Percentiles rank a stretch among this genome's conserved stretches.
Conservation (phyloP, 1,140 invertebrate species). For the Drosophila repletoides region DNA sequence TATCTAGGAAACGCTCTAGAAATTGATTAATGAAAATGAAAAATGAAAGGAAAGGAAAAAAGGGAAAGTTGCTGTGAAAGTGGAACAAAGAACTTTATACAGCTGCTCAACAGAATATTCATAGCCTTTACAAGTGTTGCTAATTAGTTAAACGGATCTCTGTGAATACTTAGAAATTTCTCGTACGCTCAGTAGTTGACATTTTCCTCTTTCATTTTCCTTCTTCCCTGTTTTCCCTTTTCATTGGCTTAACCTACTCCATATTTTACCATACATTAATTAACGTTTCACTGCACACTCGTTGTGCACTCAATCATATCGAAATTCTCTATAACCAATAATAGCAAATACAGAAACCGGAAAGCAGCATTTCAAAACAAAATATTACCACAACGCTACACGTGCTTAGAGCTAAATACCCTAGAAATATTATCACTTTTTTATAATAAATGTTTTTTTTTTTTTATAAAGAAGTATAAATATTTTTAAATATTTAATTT, state of each 20-base stretch:
- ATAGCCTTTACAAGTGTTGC: neutral
- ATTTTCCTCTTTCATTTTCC: neutral
- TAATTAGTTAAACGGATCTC: constrained; percentile 5
- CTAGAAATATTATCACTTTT: too few species aligned
- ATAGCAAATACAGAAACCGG: constrained; percentile 34
- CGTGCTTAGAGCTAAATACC: neutral
- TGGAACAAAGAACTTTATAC: constrained; percentile 28
- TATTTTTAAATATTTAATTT: too few species aligned
- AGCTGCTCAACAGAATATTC: constrained; percentile 17
- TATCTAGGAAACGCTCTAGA: neutral
- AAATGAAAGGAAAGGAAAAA: neutral
- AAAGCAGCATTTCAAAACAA: neutral
- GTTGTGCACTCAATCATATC: constrained; percentile 24
- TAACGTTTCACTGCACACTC: constrained; percentile 48
- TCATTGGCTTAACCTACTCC: constrained; percentile 1
- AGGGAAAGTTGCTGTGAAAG: neutral
- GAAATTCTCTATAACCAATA: constrained; percentile 27
- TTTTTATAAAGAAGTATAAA: too few species aligned
- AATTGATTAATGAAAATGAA: constrained; percentile 14
- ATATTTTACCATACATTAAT: constrained; percentile 47
- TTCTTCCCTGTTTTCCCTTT: constrained; percentile 9
- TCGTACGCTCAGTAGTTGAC: neutral
- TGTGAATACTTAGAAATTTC: constrained; percentile 4
- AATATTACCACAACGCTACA: neutral
- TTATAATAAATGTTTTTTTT: too few species aligned